These are phyloP conservation scores for Archivesica marissinica DNA, from an alignment of 1,140 invertebrate species.

Conservation along the genomic window DNA sequence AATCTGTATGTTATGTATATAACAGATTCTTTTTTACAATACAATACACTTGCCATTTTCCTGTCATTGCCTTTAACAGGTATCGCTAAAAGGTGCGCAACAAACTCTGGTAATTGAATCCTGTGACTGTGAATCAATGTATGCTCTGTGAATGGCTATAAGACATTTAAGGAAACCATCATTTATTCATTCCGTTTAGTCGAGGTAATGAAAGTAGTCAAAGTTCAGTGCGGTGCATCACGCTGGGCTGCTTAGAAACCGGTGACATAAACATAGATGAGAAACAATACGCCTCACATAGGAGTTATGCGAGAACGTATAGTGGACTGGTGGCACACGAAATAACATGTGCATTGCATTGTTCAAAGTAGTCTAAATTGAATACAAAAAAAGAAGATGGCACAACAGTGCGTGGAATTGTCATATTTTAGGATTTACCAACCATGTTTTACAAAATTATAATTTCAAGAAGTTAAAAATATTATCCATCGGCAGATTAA, in stretches of 20 bases:
- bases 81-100: constrained; percentile 7
- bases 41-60: constrained; percentile 7
- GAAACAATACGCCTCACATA: background rate
- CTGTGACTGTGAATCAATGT: constrained; percentile 15
- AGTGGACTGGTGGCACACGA: too few relatives aligned
- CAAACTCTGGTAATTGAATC: constrained; percentile 3
- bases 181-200: constrained; percentile 32
- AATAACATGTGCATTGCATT: too few relatives aligned
- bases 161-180: constrained; percentile 4
- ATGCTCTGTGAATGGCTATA: background rate
- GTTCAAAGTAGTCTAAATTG: too few relatives aligned
- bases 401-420: background rate
- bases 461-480: background rate
- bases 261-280: background rate
- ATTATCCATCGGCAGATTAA: background rate
- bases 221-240: constrained; percentile 3
- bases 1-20: background rate
- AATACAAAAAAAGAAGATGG: background rate
- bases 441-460: background rate
- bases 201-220: background rate
- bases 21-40: constrained; percentile 8
- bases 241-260: background rate
- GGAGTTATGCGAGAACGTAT: background rate
- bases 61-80: background rate
- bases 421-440: background rate